Base-by-base conservation (phyloP, 2,888 invertebrate genomes). In the Lordiphosa andalusiaca region DNA sequence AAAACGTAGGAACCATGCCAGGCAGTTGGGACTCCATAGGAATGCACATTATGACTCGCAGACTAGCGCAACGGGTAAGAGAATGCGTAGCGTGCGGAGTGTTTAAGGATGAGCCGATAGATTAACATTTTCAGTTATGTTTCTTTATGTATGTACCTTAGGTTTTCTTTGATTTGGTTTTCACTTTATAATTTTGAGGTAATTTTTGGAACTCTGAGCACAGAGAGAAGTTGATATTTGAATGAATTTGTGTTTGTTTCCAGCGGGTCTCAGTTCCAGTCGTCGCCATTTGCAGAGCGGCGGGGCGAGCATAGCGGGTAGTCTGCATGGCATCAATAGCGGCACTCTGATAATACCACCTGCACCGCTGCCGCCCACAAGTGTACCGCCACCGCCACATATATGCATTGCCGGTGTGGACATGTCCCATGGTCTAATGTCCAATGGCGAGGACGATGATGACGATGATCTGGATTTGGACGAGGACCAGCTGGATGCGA, bases 41-140 rank as follows among this genome's bases (percentile, higher is more conserved):
- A 89, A 89, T 71, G 89, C 89, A 65, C 90, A 89, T 68, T 90
- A 90, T 64, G 90, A 90, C 71, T 90, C 90, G 60, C 89, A 89
- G 82, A 89, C 90, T 55, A 90, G 90, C 78, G 90, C 90, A 51
- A 89, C 90, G 73, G 90, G 90, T 90, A 74, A 73, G 74, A 40
- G 2, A 33, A 35, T n/a, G 7, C 2, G 47, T 12, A 4, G 12
- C 2, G 25, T 21, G 12, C n/a, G 7, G 23, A 10, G 30, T 30
- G 10, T 3, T 30, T 30, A 9, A 9, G 3, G 30, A 30, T 4
- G 10, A 10, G 4, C 9, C 30, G 9, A 9, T 30, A 30, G 30
- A 30, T 12, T 21, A 35, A 50, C 30, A 2, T 53, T 49, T 62
- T 37, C 38, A 30, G 38, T 53, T 54, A 55, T 51, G 56, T 61